phyloP scores from a whole-genome alignment of 1,140 invertebrate species.

The Thaumatotibia leucotreta region DNA sequence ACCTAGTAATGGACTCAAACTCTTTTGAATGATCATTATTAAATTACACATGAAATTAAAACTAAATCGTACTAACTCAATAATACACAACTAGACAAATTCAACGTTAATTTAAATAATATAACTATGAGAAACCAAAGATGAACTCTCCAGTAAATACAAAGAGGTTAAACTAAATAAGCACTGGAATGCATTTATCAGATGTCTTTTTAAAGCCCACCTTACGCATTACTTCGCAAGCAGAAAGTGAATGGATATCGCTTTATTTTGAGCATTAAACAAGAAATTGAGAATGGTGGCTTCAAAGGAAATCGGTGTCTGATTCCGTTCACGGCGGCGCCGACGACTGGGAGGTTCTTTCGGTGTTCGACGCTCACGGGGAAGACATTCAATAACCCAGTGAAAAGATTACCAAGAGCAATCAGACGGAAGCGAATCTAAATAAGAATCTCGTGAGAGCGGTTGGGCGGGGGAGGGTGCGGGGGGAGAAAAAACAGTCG shows the following conservation, averaged over 20 bases:
- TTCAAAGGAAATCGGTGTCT: slow-evolving; percentile 52
- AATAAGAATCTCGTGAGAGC: slow-evolving; percentile 75
- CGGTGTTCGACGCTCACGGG: slow-evolving; percentile 62
- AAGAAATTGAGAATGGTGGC: slow-evolving; percentile 44
- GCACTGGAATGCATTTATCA: too few relatives aligned
- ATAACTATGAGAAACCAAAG: too few relatives aligned
- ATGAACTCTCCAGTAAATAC: too few relatives aligned
- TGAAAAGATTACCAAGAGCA: slow-evolving; percentile 76
- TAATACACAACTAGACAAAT: too few relatives aligned
- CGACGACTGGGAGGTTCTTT: slow-evolving; percentile 40
- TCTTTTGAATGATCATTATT: too few relatives aligned
- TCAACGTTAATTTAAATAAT: too few relatives aligned
- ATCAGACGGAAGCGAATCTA: slow-evolving; percentile 76
- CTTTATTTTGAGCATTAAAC: slow-evolving; percentile 50
- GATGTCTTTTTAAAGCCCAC: background rate
- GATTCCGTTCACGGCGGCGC: slow-evolving; percentile 44
- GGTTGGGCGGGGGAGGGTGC: slow-evolving; percentile 48
- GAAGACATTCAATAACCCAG: slow-evolving; percentile 74
- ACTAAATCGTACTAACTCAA: too few relatives aligned
- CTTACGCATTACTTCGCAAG: background rate
- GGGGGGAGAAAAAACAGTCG: slow-evolving; percentile 63
- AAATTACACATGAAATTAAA: too few relatives aligned
- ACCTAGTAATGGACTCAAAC: too few relatives aligned
- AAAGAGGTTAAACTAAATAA: too few relatives aligned
- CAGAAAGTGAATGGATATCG: slow-evolving; percentile 48